Base-by-base conservation (phyloP, 2,797 vertebrate genomes). In the Choloepus didactylus region DNA sequence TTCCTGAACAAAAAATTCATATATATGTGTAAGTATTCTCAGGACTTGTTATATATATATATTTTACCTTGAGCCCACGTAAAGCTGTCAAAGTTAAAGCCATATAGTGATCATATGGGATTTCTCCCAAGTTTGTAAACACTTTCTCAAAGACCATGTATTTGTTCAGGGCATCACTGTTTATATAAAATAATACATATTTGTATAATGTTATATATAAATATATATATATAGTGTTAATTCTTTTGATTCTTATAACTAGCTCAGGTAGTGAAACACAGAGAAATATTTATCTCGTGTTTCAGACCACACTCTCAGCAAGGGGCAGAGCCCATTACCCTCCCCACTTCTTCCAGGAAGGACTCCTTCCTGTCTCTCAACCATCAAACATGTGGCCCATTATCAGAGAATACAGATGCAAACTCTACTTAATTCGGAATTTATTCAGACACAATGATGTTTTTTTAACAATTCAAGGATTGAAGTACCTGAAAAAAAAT, bases 301-400 rank as follows among this genome's bases (percentile, higher is more conserved):
- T 35, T 2, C 41, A 86, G 27, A 11, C 3, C 4, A 1, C 6
- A 1, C 19, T 60, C 0, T 77, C 46, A 29, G 3, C 14, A 59
- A 75, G 54, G 25, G n/a, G 18, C 12, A 44, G 60, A 59, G 14
- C n/a, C 56, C 21, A 2, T 41, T 11, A 41, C 3, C 41, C 16
- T 23, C 0, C 35, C 6, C 9, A 18, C 31, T 23, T 25, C 25
- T 79, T 77, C 18, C 56, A 31, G 15, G 14, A 44, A 60, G 69
- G 44, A 5, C 23, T 16, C 9, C 31, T 46, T 56, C 29, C 25
- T 62, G 35, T 29, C 31, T 41, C 38, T 9, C 21, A 44, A 2
- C 23, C 7, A 8, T 12, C 60, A n/a, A 64, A 54, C 44, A 10
- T 6, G 18, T 44, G 25, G 2, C 18, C 49, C 1, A 1, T 73